Evolutionary conservation across 2,888 invertebrate species (phyloP).

Genomic region (Hemicrepidius hirtus): DNA sequence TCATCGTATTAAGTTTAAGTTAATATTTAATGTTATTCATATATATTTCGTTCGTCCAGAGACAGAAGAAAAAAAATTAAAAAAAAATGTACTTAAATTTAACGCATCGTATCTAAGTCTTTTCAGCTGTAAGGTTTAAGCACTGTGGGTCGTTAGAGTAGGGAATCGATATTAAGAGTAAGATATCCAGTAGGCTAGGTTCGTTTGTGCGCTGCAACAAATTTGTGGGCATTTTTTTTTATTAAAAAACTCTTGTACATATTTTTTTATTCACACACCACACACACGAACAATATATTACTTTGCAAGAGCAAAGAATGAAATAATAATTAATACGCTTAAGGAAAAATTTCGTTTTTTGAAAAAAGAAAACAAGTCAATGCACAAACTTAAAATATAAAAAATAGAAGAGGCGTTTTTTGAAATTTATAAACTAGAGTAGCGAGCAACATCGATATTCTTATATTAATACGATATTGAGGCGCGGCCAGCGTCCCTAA

Average conservation of each 20-base stretch:
- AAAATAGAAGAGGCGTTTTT: conserved; percentile 64
- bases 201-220: conserved; percentile 65
- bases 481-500: conserved; percentile 64
- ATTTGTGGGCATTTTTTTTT: conserved; percentile 50
- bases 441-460: conserved; percentile 71
- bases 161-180: conserved; percentile 63
- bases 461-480: conserved; percentile 67
- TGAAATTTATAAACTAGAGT: conserved; percentile 67
- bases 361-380: too few relatives aligned
- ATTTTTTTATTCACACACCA: background rate
- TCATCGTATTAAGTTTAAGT: conserved; percentile 44
- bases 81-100: conserved; percentile 64
- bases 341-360: conserved; percentile 44
- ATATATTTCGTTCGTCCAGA: conserved; percentile 66
- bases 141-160: conserved; percentile 66
- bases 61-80: conserved; percentile 61
- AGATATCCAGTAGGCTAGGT: conserved; percentile 63
- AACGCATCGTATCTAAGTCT: conserved; percentile 59
- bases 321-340: conserved; percentile 43
- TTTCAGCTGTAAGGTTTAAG: conserved; percentile 64
- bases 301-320: background rate
- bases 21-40: conserved; percentile 48
- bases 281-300: too few relatives aligned
- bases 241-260: conserved; percentile 28
- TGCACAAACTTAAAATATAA: conserved; percentile 69